Evolutionary conservation across 2,113 vertebrate genomes (phyloP), one percentile per base, ranked within the genome.

Genomic region (Talpa occidentalis): DNA sequence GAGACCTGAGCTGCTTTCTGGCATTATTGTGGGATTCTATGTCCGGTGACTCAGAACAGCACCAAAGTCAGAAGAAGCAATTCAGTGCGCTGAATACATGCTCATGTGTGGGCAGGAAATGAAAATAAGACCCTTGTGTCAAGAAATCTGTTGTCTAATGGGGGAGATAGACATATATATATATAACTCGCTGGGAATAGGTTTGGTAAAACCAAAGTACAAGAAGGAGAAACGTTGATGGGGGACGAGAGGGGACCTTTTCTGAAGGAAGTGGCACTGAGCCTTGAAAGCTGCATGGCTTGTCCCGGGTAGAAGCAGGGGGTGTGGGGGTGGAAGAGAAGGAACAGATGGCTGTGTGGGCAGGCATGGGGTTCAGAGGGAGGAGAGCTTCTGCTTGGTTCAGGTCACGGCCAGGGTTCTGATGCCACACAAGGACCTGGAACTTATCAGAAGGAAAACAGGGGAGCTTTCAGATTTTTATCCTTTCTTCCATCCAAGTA

Each of bases 241-340:
- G 0, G 37, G n/a, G 69, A 59, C 14, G 28, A 59, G 42, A 54
- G 16, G 21, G 37, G 19, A 35, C 8, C 54, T 64, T 87, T 78
- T 40, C 74, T 0, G 26, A 37, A 42, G 56, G 40, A 77, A 49
- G 73, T 35, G 70, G 40, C 95, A 90, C 21, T 62, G 37, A 42
- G 52, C 56, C 72, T 80, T 44, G 37, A 56, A 37, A 83, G 87
- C 30, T 44, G 83, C 30, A 15, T 32, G 21, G 72, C 44, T 59
- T 35, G 66, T 78, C 62, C 17, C 5, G 73, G 77, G 90, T 72
- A 12, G 19, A 60, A 80, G 62, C 86, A 88, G 94, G 88, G 83
- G 77, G 91, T 10, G 32, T n/a, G 77, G 12, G 80, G 66, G 87
- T 21, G 37, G 82, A 54, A 93, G 79, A 14, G 26, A 77, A 49